phyloP scores from a whole-genome alignment of 2,888 invertebrate species.

The Hermaeophaga mercurialis region DNA sequence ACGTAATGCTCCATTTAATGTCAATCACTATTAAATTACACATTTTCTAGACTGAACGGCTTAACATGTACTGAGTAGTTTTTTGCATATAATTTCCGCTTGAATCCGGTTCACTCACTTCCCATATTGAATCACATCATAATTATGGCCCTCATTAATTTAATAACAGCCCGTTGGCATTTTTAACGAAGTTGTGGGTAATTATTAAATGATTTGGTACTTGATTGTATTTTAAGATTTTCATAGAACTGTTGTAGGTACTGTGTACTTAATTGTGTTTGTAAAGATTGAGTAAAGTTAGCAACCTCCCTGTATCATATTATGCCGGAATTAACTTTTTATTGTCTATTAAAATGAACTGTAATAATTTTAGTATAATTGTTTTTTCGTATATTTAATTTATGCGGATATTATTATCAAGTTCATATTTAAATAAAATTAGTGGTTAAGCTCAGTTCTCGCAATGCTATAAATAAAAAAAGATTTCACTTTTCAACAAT shows the following conservation, averaged over 20 bases:
- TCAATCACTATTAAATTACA: conserved; percentile 12
- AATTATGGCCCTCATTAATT: conserved; percentile 31
- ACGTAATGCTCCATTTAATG: conserved; percentile 14
- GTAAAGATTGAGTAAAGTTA: no score
- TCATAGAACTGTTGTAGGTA: not conserved
- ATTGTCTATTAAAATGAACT: no score
- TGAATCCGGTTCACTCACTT: conserved; percentile 27
- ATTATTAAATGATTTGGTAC: conserved; percentile 2
- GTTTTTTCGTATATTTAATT: no score
- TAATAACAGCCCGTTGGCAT: conserved; percentile 12
- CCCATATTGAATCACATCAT: conserved; percentile 29
- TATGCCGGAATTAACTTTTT: no score
- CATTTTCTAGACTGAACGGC: conserved; percentile 1
- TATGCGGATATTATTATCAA: no score
- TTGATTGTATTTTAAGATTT: not conserved
- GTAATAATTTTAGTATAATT: no score
- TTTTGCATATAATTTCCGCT: conserved; percentile 34
- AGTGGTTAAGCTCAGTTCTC: no score
- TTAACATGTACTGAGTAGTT: conserved; percentile 7
- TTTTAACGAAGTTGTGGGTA: conserved; percentile 8
- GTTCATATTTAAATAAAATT: no score
- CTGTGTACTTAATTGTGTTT: no score
- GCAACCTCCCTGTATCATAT: no score
- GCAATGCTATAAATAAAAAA: no score
- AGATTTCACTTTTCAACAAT: no score